A percentile compares a stretch with the other conserved stretches of the same genome.
These are phyloP conservation scores for Ornithoptera alexandrae DNA, from an alignment of 2,888 invertebrate genomes.

Conservation along the genomic window DNA sequence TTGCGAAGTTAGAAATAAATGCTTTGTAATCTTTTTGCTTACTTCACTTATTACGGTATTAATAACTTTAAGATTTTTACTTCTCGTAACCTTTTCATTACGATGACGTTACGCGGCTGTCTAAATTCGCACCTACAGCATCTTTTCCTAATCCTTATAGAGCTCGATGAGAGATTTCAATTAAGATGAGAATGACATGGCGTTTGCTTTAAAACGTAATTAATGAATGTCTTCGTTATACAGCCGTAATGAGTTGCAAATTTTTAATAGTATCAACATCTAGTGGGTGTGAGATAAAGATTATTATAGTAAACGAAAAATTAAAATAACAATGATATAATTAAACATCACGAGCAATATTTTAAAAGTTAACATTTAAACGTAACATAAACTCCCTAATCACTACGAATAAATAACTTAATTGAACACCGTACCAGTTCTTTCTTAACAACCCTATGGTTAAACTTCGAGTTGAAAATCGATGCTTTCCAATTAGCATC, in stretches of 20 bases:
- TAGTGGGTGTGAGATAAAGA: constrained; percentile 6
- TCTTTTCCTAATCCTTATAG: constrained; percentile 35
- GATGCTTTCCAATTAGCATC: constrained; percentile 20
- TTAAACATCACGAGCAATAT: background rate
- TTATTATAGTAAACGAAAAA: background rate
- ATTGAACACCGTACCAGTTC: constrained; percentile 3
- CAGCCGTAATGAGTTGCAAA: constrained; percentile 31
- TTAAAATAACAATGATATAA: too few species aligned
- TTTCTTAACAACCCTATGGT: constrained; percentile 1
- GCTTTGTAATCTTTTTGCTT: background rate
- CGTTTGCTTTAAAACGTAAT: constrained; percentile 55
- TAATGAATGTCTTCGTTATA: constrained; percentile 50
- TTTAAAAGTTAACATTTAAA: background rate
- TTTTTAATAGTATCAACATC: constrained; percentile 38
- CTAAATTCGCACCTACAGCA: constrained; percentile 25
- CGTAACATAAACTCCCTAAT: background rate
- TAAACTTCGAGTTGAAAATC: constrained; percentile 10
- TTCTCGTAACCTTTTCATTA: constrained; percentile 18
- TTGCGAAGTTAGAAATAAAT: background rate
- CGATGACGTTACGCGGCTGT: constrained; percentile 26
- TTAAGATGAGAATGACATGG: constrained; percentile 56
- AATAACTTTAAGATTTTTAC: constrained; percentile 2
- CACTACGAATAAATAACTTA: background rate
- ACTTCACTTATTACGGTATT: constrained; percentile 5
- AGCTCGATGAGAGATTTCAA: constrained; percentile 50